phyloP scores from a whole-genome alignment of 2,113 vertebrate genomes.

The Mesocricetus auratus region DNA sequence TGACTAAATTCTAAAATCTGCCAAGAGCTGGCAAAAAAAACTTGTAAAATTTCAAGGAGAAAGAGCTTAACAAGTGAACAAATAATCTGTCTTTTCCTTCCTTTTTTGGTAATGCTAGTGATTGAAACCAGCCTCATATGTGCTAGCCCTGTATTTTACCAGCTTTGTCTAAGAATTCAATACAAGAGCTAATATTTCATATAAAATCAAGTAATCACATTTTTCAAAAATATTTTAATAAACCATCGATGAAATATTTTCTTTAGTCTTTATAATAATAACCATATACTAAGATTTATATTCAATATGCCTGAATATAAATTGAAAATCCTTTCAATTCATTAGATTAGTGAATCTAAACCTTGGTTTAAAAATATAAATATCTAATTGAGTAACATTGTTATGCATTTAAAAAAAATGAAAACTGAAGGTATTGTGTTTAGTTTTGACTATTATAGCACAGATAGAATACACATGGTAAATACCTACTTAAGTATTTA shows the following conservation, averaged over 20 bases:
- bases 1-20: slow-evolving; percentile 70
- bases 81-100: slow-evolving; percentile 55
- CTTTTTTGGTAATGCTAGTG: not conserved
- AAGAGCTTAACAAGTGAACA: slow-evolving; percentile 57
- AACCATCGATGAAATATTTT: not conserved
- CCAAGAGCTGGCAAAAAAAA: slow-evolving; percentile 45
- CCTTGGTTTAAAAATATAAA: not conserved
- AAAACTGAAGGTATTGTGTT: not conserved
- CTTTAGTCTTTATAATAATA: not conserved
- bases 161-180: not conserved
- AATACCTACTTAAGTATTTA: not conserved
- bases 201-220: slow-evolving; percentile 3
- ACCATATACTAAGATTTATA: not conserved
- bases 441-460: not conserved
- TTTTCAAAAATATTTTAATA: slow-evolving; percentile 3
- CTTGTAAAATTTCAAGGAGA: slow-evolving; percentile 58
- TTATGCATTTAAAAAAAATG: not conserved
- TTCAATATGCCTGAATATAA: not conserved
- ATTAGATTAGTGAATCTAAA: not conserved
- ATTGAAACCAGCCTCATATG: not conserved
- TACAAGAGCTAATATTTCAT: not conserved
- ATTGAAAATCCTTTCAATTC: not conserved
- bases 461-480: not conserved
- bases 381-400: not conserved
- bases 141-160: no score